Evolutionary conservation across 1,140 invertebrate genomes (phyloP), one percentile per base, ranked within the genome.

Genomic region (Phymorhynchus buccinoides): DNA sequence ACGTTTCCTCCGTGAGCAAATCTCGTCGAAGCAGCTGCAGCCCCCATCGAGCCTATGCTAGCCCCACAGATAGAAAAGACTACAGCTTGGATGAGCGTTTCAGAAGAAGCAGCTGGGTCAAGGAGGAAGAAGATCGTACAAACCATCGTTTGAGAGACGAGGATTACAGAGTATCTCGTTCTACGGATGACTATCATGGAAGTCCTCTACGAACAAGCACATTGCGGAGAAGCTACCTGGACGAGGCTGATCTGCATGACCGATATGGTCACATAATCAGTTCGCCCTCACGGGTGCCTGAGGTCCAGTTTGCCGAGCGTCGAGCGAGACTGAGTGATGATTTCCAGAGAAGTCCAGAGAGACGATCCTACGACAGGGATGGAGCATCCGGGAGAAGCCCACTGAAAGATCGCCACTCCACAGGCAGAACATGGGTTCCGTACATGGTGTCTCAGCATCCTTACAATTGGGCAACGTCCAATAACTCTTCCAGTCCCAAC

Each of bases 381-480:
- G 48, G 48, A 14, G 48, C 22, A 18, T 14, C 12, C 56, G 56
- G 22, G 56, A 62, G 56, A 9, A 22, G 12, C 18, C n/a, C 56
- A 4, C 4, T 22, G 12, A 62, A 27, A 27, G 4, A 22, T 16
- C 37, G 27, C 41, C 73, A 37, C 12, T 41, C 73, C 9, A 27
- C 3, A 0, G 73, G 37, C 14, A 41, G 35, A 14, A 39, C 6
- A 0, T 16, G 16, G 1, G 71, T 75, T 41, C 73, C 73, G 7
- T 75, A 75, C 73, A 75, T 75, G 73, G 73, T 75, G 73, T 75
- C 73, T 3, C 37, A 41, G 3, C 22, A 75, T 27, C 73, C 73
- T 27, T 75, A 75, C 37, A 75, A 75, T 37, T 75, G 73, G 73
- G 73, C 73, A 9, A 75, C 73, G 14, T 41, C 37, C 73, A 75